These are phyloP conservation scores for Hydractinia echinata DNA, from an alignment of 30 jellyfish, hydroid and myxozoan genomes.

Conservation along the genomic window DNA sequence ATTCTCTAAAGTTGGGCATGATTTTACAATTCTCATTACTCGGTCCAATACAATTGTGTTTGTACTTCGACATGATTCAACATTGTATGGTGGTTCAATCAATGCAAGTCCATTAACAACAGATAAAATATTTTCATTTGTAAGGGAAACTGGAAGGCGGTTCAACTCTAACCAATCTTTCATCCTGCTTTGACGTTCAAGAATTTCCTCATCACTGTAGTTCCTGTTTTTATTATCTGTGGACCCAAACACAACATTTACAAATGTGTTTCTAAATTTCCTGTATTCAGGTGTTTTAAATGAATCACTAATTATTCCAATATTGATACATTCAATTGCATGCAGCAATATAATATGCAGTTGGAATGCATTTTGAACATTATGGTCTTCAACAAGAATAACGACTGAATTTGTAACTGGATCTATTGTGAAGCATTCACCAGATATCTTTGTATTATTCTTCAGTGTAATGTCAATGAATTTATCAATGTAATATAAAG, in stretches of 20 bases:
- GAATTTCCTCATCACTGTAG: constrained; percentile 1
- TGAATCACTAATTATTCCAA: background rate
- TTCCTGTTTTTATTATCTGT: background rate
- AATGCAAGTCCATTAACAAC: constrained; percentile 34
- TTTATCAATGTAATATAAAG: constrained; percentile 10
- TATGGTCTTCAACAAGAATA: background rate
- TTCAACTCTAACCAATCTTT: constrained; percentile 23
- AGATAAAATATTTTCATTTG: constrained; percentile 7
- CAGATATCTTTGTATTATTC: background rate
- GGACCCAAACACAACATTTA: constrained; percentile 1
- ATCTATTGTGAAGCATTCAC: constrained; percentile 35
- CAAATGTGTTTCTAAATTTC: background rate
- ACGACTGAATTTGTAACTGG: constrained; percentile 28
- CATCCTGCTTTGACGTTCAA: constrained; percentile 4
- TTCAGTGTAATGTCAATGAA: background rate
- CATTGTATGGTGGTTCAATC: constrained; percentile 37
- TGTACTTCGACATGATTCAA: constrained; percentile 34
- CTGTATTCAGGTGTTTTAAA: constrained; percentile 9
- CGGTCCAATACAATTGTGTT: constrained; percentile 33
- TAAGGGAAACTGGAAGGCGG: constrained; percentile 19
- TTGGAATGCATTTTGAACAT: background rate
- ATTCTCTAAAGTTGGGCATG: constrained; percentile 16
- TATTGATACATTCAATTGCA: background rate
- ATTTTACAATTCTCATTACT: constrained; percentile 34
- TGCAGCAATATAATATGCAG: constrained; percentile 14